Conservation (phyloP, 2,797 vertebrate species). For the Pseudochirops corinnae region DNA sequence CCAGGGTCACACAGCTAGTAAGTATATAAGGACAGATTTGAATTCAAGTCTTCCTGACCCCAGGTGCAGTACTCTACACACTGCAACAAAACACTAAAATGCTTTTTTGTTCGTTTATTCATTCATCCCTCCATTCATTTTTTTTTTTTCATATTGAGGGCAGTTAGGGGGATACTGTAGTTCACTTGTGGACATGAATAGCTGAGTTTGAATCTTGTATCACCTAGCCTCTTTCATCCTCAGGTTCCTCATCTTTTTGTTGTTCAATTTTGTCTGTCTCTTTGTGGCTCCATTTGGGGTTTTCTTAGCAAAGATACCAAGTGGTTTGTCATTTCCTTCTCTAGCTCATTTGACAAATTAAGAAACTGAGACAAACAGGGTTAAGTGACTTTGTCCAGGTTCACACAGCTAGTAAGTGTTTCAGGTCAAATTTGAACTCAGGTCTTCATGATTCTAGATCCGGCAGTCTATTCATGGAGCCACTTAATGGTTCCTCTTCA, state of each 20-base stretch:
- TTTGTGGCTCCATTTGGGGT: neutral
- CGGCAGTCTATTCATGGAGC: neutral
- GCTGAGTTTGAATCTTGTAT: neutral
- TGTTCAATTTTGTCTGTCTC: neutral
- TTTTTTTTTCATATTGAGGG: neutral
- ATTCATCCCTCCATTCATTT: neutral
- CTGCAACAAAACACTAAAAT: neutral
- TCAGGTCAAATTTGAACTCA: neutral
- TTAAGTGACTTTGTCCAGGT: neutral
- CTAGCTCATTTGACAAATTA: neutral
- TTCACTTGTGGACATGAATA: neutral
- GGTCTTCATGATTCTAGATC: neutral
- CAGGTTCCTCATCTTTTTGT: neutral
- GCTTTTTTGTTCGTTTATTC: neutral
- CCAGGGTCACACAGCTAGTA: neutral
- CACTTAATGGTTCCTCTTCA: neutral
- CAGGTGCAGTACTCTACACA: fast-evolving
- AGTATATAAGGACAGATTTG: neutral
- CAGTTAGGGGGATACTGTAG: too few relatives aligned
- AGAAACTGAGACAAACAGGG: neutral
- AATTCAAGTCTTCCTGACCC: neutral
- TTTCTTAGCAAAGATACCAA: neutral
- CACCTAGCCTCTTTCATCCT: neutral
- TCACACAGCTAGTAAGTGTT: too few relatives aligned
- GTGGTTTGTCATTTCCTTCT: neutral